Evolutionary conservation across 2,797 vertebrate species (phyloP).

Genomic region (Luscinia luscinia): DNA sequence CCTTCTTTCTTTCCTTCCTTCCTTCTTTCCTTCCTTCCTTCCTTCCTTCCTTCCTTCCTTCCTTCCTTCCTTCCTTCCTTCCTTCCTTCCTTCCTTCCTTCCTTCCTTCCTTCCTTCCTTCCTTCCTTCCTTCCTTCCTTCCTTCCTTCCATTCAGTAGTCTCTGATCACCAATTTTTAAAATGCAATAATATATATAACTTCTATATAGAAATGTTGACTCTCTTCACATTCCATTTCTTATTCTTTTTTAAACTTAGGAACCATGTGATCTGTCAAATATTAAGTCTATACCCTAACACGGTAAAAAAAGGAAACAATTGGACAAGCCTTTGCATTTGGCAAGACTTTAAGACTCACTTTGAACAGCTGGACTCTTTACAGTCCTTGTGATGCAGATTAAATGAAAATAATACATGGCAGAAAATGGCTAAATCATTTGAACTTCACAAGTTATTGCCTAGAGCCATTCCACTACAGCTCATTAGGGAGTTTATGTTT

Average conservation of each 20-base stretch:
- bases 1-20: neutral
- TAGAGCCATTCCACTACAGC: slow-evolving; percentile 75
- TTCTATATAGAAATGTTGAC: neutral
- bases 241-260: neutral
- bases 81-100: neutral
- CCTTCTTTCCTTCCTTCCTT: neutral
- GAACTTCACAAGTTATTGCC: slow-evolving; percentile 78
- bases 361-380: slow-evolving; percentile 79
- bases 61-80: neutral
- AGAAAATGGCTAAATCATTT: slow-evolving; percentile 76
- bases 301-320: slow-evolving; percentile 37
- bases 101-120: neutral
- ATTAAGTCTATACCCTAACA: slow-evolving; percentile 53
- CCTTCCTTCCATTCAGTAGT: neutral
- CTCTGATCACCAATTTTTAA: neutral
- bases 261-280: slow-evolving; percentile 57
- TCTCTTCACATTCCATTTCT: neutral
- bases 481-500: slow-evolving; percentile 82
- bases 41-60: neutral
- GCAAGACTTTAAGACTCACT: slow-evolving; percentile 60
- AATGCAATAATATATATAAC: neutral
- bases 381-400: slow-evolving; percentile 74
- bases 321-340: slow-evolving; percentile 60
- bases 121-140: neutral
- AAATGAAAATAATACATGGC: slow-evolving; percentile 75